Base-by-base conservation (phyloP, 2,113 vertebrate genomes). In the Drymodes brunneopygia region DNA sequence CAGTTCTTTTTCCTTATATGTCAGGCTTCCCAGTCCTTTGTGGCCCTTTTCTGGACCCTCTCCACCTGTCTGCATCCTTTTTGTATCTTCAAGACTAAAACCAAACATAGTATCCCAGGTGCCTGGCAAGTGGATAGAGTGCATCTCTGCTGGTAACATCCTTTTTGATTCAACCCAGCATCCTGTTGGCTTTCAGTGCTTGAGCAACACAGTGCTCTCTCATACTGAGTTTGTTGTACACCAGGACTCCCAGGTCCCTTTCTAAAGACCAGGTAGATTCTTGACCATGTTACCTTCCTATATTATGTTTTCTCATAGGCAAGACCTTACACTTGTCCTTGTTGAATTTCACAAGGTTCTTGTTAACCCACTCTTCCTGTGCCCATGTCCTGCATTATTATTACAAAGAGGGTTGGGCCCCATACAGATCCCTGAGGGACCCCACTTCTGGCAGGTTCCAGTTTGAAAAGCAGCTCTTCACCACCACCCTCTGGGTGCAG, bases 361-460 rank as follows among this genome's bases (percentile, higher is more conserved):
- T 40, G 8, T 56, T 48, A 62, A 12, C 11, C 9, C 31, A 40
- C 35, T 31, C 40, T 62, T 79, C 31, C 21, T 22, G 6, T 50
- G 36, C 7, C 12, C 29, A 15, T 10, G 13, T 61, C 12, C 64
- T 16, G 12, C 12, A 9, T 45, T n/a, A 51, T 61, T 87, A 50
- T 11, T 33, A 23, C 50, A 57, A 80, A 33, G 21, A 50, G 5
- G 0, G 0, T 17, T 64, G 7, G 14, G 21, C 5, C 17, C 9
- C 24, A 48, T 12, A 24, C 2, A 5, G 24, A 29, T 40, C 35
- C 29, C 24, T 57, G 24, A 7, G 24, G 4, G 23, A 42, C 42
- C 7, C 10, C 42, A 31, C 5, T 50, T 33, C 9, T 57, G 66
- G 12, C 9, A 36, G 44, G 22, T 44, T 72, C 27, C 22, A 57